Evolutionary conservation across 2,113 vertebrate genomes (phyloP), one percentile per base, ranked within the genome.

Genomic region (Sander vitreus): DNA sequence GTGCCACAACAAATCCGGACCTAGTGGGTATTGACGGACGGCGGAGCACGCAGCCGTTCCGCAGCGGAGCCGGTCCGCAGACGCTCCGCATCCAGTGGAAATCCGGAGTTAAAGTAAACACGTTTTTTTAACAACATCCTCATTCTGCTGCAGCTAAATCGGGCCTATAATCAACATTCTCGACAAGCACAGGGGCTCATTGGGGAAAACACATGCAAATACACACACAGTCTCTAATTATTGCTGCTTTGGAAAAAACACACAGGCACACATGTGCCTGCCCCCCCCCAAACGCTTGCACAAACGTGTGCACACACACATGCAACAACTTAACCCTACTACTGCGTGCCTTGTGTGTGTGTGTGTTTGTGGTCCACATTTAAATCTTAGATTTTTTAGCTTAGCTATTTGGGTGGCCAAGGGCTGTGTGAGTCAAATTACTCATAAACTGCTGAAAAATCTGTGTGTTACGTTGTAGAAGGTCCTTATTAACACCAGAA

Each of bases 161-260:
- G 1, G 74, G 80, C 82, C 91, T 93, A 55, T 93, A 90, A 93
- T 93, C 89, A 91, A 88, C 84, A 91, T 89, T 90, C 78, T 86
- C 71, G 62, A 72, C 81, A 86, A 83, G 71, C 88, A 69, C 75
- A 57, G 62, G 66, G 62, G 76, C 25, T 27, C 80, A 73, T 62
- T 54, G 57, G 69, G 68, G 73, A 77, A 89, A 86, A 93, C 85
- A 76, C 84, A 45, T 51, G 12, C 76, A 81, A 58, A 79, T 15
- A 67, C 16, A 79, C 76, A 77, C 77, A 80, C 16, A 9, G 51
- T 57, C 90, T 91, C 53, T 92, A 88, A 93, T 89, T 89, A 90
- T 78, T 78, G 75, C 59, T 74, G 76, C 77, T 88, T 67, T 83
- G 81, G 70, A 66, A 76, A 78, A 73, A 81, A 78, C 54, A 63